Base-by-base conservation (phyloP, 2,888 invertebrate species). In the Neria commutata region DNA sequence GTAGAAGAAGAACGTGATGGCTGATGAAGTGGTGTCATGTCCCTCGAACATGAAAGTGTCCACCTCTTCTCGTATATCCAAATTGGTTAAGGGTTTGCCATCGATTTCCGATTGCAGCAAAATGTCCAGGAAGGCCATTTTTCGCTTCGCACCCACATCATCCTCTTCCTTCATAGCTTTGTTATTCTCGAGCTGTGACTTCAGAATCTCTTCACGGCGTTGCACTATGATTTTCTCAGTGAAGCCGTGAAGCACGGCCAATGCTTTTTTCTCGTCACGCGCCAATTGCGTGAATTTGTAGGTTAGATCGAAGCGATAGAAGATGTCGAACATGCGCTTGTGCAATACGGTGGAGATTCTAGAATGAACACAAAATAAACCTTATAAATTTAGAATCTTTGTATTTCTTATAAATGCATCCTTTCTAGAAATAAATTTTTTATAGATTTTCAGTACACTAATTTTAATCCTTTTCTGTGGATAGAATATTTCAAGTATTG, bases 11-110 rank as follows among this genome's bases (percentile, higher is more conserved):
- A 85, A 86, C 58, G 79, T 79, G 11, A 86, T 78, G 2, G 83
- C 83, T 14, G 84, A 81, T 0, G 84, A 82, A 10, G 84, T 85
- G 3, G 85, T 85, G 59, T 85, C 84, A 57, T 85, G 83, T 0
- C 84, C 85, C 78, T 86, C 89, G 77, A 90, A 90, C 87, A 90
- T 87, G 67, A 90, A 89, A 0, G 90, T 90, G 65, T 90, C 88
- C 0, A 90, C 88, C 81, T 90, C 89, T 73, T 89, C 88, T 55
- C 87, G 83, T 45, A 91, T 85, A 61, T 86, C 85, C 26, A 85
- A 75, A 63, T 87, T 85, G 8, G 84, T 84, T 46, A 91, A 78
- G 3, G 84, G 85, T 61, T 84, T 76, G 1, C 86, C 88, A 65
- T 87, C 85, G 14, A 86, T 83, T 67, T 85, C 85, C 2, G 87